Evolutionary conservation across 2,797 vertebrate species (phyloP), one percentile per base, ranked within the genome.

Genomic region (Huso huso): DNA sequence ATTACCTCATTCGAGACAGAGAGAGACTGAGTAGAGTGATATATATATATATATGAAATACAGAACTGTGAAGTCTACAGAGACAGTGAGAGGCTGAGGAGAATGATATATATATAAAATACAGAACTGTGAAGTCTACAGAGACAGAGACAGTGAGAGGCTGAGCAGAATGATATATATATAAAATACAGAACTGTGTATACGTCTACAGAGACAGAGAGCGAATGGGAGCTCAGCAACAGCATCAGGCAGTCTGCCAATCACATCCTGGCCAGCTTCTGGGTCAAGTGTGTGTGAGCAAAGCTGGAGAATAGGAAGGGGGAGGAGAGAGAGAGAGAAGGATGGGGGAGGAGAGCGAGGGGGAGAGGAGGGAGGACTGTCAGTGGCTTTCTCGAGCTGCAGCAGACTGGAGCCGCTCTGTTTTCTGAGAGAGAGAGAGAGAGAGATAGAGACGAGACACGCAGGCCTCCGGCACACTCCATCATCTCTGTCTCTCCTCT

Each of bases 191-290:
- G 15, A 18, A 18, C 15, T 18, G 15, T 18, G 15, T 18, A 18
- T 18, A 18, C 15, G 15, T 18, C 15, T 18, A 18, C 15, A 18
- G 15, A 18, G 15, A 18, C 1, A 18, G 15, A 18, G 15, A 18
- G 15, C 1, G 15, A 18, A n/a, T n/a, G n/a, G n/a, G 23, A 37
- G 23, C 23, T 37, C 23, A 37, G 23, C 23, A 61, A 63, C 55
- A 61, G 66, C 55, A 66, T 70, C 65, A 59, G 73, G 58, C 68
- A 73, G 72, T 70, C 82, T 88, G 84, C 92, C 87, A 90, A 90
- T 92, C 83, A 79, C 72, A 74, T 82, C 79, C 78, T 76, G 79
- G 78, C 74, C 88, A 87, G 90, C 88, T 91, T 92, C 92, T 92
- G 91, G 92, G 92, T 94, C 92, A 90, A 89, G 87, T 87, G 88